Percentiles rank a stretch among this genome's conserved stretches.
Evolutionary conservation across 2,113 vertebrate genomes (phyloP).

Genomic region (Prochilodus magdalenae): DNA sequence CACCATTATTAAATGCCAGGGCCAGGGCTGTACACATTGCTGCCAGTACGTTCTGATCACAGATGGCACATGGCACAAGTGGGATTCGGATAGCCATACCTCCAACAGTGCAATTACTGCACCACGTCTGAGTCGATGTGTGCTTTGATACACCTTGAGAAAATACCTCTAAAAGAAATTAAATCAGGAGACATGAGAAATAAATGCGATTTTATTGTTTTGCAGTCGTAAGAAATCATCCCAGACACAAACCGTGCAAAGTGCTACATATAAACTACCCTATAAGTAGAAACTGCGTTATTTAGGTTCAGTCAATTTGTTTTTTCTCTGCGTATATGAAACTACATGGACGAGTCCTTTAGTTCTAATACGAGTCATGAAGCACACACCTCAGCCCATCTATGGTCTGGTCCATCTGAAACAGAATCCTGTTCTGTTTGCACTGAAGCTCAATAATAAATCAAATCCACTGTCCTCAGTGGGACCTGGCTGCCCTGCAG

Average conservation of each 20-base stretch:
- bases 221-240: too few relatives aligned
- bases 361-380: not conserved
- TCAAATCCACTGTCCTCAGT: constrained; percentile 8
- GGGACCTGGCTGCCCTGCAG: constrained; percentile 9
- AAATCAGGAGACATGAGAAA: not conserved
- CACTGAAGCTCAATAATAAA: constrained; percentile 16
- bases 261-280: too few relatives aligned
- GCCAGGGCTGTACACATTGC: not conserved
- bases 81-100: not conserved
- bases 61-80: constrained; percentile 7
- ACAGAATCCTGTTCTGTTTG: constrained; percentile 31
- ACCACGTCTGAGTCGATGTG: not conserved
- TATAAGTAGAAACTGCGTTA: too few relatives aligned
- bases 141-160: not conserved
- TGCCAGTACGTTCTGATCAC: not conserved
- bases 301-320: too few relatives aligned
- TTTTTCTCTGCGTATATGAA: too few relatives aligned
- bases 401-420: constrained; percentile 6
- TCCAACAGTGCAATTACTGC: not conserved
- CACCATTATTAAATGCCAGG: not conserved
- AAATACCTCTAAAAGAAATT: not conserved
- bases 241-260: too few relatives aligned
- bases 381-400: not conserved
- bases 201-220: too few relatives aligned
- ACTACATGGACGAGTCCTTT: not conserved